These are phyloP conservation scores for Zosterops lateralis DNA, from an alignment of 2,113 vertebrate species.

Conservation along the genomic window DNA sequence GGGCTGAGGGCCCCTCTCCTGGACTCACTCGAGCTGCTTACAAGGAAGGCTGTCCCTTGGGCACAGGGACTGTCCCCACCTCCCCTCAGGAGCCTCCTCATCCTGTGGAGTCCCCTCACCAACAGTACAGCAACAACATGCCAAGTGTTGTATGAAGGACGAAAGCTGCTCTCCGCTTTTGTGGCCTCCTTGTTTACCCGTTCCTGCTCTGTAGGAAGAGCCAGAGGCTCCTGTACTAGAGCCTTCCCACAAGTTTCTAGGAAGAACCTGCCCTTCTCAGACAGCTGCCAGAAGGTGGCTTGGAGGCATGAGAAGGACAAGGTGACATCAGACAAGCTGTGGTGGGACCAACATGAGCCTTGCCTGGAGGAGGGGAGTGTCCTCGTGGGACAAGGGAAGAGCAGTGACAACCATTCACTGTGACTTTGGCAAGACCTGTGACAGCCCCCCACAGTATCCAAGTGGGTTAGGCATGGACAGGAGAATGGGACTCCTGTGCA, in stretches of 20 bases:
- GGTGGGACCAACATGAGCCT: not conserved
- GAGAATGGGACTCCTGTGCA: not conserved
- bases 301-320: not conserved
- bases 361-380: not conserved
- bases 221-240: accelerated
- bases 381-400: not conserved
- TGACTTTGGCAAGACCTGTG: not conserved
- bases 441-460: accelerated
- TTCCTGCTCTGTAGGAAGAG: not conserved
- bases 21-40: accelerated
- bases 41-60: not conserved
- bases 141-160: accelerated
- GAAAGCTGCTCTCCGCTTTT: not conserved
- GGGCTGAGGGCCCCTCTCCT: not conserved
- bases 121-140: accelerated
- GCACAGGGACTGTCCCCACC: not conserved
- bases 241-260: not conserved
- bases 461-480: no score
- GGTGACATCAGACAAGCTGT: not conserved
- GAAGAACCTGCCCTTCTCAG: not conserved
- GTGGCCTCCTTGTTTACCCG: not conserved
- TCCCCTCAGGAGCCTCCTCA: not conserved
- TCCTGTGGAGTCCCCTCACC: not conserved
- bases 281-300: not conserved
- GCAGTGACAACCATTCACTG: not conserved